A percentile compares a stretch with the other conserved stretches of the same genome.
These are phyloP conservation scores for Drosophila paramelanica DNA, from an alignment of 2,888 invertebrate species.

Conservation along the genomic window DNA sequence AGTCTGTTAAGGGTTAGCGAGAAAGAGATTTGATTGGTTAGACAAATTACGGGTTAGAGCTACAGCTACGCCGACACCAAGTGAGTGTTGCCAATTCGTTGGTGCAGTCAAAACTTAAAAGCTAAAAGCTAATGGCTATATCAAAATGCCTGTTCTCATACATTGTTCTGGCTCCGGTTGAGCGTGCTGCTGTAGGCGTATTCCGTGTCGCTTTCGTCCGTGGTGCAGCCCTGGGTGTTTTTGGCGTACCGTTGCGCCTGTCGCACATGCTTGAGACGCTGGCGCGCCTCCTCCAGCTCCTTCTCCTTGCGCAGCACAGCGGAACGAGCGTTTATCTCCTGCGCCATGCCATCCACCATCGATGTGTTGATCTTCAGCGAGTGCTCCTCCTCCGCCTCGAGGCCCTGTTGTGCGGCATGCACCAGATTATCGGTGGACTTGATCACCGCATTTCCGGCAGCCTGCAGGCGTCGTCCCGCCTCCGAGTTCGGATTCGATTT, in stretches of 20 bases:
- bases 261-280: slow-evolving; percentile 94
- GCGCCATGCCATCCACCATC: slow-evolving; percentile 98
- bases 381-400: slow-evolving; percentile 95
- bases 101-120: slow-evolving; percentile 35
- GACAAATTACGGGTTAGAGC: slow-evolving; percentile 54
- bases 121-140: slow-evolving; percentile 3
- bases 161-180: slow-evolving; percentile 83
- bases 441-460: slow-evolving; percentile 98
- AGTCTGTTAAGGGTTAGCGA: slow-evolving; percentile 76
- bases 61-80: slow-evolving; percentile 51
- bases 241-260: slow-evolving; percentile 95
- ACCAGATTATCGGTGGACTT: slow-evolving; percentile 99
- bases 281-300: slow-evolving; percentile 96
- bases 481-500: slow-evolving; percentile 98
- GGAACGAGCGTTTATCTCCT: slow-evolving; percentile 96
- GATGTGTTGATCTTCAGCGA: slow-evolving; percentile 95
- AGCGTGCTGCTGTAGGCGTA: slow-evolving; percentile 82
- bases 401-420: slow-evolving; percentile 95
- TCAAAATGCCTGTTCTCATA: slow-evolving; percentile 73
- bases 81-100: slow-evolving; percentile 63
- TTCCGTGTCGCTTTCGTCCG: slow-evolving; percentile 88
- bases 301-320: slow-evolving; percentile 97
- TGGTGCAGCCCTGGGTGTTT: slow-evolving; percentile 86
- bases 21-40: slow-evolving; percentile 61
- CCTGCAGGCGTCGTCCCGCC: slow-evolving; percentile 94